Conservation (phyloP, 2,797 vertebrate genomes). For the Lagodon rhomboides region DNA sequence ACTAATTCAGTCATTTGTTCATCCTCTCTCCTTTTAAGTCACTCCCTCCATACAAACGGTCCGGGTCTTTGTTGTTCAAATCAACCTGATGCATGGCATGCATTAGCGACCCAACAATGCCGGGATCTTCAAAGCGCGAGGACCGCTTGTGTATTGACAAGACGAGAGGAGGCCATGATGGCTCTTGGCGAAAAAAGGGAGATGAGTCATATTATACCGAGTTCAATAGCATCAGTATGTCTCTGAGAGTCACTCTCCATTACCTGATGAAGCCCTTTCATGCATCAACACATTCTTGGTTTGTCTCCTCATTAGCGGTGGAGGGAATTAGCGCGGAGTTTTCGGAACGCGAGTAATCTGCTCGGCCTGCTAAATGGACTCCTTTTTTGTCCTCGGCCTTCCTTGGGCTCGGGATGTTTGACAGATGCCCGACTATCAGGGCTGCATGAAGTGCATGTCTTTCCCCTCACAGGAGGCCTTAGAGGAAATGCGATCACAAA, state of each 20-base stretch:
- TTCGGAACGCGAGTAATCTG: conserved; percentile 26
- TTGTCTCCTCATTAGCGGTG: conserved; percentile 54
- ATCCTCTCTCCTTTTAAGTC: background rate
- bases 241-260: conserved; percentile 31
- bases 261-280: conserved; percentile 27
- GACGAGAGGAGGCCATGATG: background rate
- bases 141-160: conserved; percentile 14
- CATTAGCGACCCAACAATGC: conserved; percentile 16
- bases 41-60: background rate
- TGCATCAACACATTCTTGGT: conserved; percentile 22
- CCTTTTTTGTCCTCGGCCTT: conserved; percentile 36
- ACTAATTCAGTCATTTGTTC: conserved; percentile 24
- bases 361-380: conserved; percentile 54
- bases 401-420: conserved; percentile 46
- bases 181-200: background rate
- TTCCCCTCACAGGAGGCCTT: conserved; percentile 64
- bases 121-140: conserved; percentile 26
- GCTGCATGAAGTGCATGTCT: conserved; percentile 62
- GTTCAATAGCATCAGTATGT: conserved; percentile 9
- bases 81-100: conserved; percentile 8
- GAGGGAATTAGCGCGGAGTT: conserved; percentile 42
- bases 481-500: conserved; percentile 64
- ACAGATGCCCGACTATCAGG: conserved; percentile 51
- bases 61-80: conserved; percentile 4
- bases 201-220: conserved; percentile 21